Evolutionary conservation across 2,888 invertebrate species (phyloP).

Genomic region (Drosophila robusta): DNA sequence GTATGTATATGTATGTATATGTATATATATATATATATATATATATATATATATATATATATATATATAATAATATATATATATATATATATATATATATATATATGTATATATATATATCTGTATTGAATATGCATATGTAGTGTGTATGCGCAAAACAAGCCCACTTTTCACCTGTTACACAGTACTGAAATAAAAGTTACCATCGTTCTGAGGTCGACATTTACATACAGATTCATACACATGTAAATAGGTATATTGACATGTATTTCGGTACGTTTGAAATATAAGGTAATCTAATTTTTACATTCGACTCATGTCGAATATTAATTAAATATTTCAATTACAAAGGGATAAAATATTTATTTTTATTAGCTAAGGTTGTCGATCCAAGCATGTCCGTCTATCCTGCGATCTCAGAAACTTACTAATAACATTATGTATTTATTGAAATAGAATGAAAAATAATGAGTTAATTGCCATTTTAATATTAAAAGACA

Average conservation of each 20-base stretch:
- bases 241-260: constrained; percentile 5
- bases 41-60: not conserved
- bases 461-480: too few relatives aligned
- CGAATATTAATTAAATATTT: too few relatives aligned
- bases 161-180: constrained; percentile 75
- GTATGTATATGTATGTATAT: constrained; percentile 17
- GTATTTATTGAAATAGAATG: too few relatives aligned
- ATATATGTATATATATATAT: constrained; percentile 18
- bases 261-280: constrained; percentile 6
- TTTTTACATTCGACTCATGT: not conserved
- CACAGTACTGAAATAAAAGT: constrained; percentile 46
- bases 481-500: too few relatives aligned
- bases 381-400: too few relatives aligned
- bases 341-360: too few relatives aligned
- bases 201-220: constrained; percentile 34
- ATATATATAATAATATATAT: constrained; percentile 12
- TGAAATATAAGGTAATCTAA: constrained; percentile 2
- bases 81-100: constrained; percentile 9
- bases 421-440: too few relatives aligned
- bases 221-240: constrained; percentile 9
- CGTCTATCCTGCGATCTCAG: too few relatives aligned
- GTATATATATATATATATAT: not conserved
- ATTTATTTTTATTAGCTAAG: too few relatives aligned
- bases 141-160: constrained; percentile 68
- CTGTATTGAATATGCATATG: constrained; percentile 14